Base-by-base conservation (phyloP, 2,888 invertebrate genomes). In the Eupithecia subfuscata region DNA sequence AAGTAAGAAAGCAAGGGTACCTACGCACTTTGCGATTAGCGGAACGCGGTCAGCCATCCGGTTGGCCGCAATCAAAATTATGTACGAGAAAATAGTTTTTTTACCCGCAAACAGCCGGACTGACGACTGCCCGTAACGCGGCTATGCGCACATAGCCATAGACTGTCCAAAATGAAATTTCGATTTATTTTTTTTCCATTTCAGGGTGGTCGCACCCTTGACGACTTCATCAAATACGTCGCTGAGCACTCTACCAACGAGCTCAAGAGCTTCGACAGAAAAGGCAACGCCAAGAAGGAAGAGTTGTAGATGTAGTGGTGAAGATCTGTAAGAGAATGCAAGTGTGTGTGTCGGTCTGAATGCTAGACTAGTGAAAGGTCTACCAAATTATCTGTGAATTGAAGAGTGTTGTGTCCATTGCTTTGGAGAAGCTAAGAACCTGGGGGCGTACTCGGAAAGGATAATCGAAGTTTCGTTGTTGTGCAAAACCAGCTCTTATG, bases 211-310 rank as follows among this genome's bases (percentile, higher is more conserved):
- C 97, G 99, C 77, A 97, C 98, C 83, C 93, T 98, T 9, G 97
- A 99, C 79, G 99, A 99, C 90, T 99, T 99, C 92, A 85, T 99
- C 82, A 98, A 98, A 88, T 99, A 98, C 94, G 97, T 99, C 84
- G 97, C 99, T 69, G 97, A 98, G 90, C 97, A 99, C 82, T 96
- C 99, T 18, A 98, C 98, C 71, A 95, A 96, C 80, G 98, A 98
- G 88, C 96, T 99, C 85, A 97, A 97, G 83, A 97, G 97, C 79
- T 99, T 95, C 91, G 98, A 98, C 94, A 96, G 98, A 81, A 97
- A 96, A 87, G 99, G 99, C 85, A 97, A 89, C 52, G 84, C 87
- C 82, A 95, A 92, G 89, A 94, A 93, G 88, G 92, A 94, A n/a
- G 95, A 95, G 85, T 83, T 95, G 86, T 95, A 95, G 87, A 86